phyloP scores from a whole-genome alignment of 2,888 invertebrate species.

The Ptilodon capucinus region DNA sequence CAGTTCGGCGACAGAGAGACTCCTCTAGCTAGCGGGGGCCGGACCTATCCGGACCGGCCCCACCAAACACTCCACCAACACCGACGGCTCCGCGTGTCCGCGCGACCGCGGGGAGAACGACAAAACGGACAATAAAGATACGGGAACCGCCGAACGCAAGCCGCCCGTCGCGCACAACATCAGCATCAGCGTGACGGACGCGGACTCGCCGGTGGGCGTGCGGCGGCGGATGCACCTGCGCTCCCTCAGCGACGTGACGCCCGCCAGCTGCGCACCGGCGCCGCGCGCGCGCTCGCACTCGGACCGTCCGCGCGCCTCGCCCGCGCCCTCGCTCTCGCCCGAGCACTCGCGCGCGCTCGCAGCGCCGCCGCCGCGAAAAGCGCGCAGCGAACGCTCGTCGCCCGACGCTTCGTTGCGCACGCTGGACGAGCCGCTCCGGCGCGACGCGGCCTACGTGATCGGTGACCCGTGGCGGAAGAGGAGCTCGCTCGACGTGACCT shows the following conservation, averaged over 20 bases:
- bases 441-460: conserved; percentile 33
- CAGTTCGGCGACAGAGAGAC: conserved; percentile 88
- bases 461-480: conserved; percentile 66
- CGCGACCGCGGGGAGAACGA: conserved; percentile 44
- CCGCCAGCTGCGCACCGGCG: conserved; percentile 59
- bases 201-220: conserved; percentile 66
- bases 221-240: conserved; percentile 74
- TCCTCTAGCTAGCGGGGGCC: conserved; percentile 89
- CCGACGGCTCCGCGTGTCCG: conserved; percentile 52
- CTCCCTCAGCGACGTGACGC: conserved; percentile 74
- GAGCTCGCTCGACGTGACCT: conserved; percentile 55
- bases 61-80: conserved; percentile 63
- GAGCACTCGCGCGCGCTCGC: conserved; percentile 18
- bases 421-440: conserved; percentile 21
- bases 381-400: conserved; percentile 45
- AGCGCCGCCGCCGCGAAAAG: conserved; percentile 52
- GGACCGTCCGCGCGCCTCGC: conserved; percentile 61
- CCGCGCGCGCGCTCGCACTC: conserved; percentile 71
- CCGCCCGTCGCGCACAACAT: conserved; percentile 56
- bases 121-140: conserved; percentile 45
- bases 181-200: conserved; percentile 73
- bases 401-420: conserved; percentile 42
- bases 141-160: conserved; percentile 28
- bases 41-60: conserved; percentile 82
- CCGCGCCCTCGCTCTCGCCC: conserved; percentile 44